Conservation (phyloP, 2,113 vertebrate genomes). For the Chionis minor region DNA sequence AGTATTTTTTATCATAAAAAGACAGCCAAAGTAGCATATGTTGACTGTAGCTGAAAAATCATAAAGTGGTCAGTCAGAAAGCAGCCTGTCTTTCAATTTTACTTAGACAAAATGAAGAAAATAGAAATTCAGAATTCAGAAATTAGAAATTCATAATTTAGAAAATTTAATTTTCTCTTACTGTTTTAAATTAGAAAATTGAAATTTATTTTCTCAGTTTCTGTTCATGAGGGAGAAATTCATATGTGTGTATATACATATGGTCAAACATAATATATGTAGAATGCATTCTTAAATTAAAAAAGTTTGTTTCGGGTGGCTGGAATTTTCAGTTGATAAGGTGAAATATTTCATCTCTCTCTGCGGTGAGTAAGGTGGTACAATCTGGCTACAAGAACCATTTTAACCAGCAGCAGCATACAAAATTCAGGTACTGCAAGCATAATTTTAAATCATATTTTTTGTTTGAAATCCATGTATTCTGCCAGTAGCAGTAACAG, state of each 20-base stretch:
- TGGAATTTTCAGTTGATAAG: neutral
- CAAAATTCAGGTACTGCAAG: neutral
- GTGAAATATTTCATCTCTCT: neutral
- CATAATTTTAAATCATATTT: neutral
- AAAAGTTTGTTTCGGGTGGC: neutral
- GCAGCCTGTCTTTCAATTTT: neutral
- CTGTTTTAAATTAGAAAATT: neutral
- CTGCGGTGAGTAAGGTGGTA: neutral
- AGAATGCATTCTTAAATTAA: neutral
- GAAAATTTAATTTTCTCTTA: neutral
- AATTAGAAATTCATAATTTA: neutral
- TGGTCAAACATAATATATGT: neutral
- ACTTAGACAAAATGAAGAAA: neutral
- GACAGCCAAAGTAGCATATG: neutral
- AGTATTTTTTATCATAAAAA: neutral
- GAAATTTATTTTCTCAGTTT: neutral
- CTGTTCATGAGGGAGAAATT: neutral
- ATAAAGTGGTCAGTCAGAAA: neutral
- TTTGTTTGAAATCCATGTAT: neutral
- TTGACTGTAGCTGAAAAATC: neutral
- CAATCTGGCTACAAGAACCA: neutral
- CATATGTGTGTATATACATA: neutral
- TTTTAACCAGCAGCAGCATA: neutral
- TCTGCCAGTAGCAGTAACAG: neutral
- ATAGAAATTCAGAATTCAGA: neutral